phyloP scores from a whole-genome alignment of 2,888 invertebrate species.

The Meliscaeva auricollis region DNA sequence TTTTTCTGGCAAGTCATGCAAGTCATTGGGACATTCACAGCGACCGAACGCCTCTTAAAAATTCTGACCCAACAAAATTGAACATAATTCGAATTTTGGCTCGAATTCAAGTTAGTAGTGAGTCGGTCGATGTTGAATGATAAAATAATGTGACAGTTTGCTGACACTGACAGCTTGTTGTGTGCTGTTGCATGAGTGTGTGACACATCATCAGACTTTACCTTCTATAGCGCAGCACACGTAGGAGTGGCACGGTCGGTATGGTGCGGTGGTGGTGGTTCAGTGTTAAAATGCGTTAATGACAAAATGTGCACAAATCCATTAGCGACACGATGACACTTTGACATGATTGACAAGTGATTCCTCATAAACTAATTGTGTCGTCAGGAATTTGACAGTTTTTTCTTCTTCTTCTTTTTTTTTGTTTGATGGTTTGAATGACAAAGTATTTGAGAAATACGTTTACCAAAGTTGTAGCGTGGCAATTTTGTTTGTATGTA shows the following conservation, averaged over 20 bases:
- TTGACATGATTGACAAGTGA: slow-evolving; percentile 75
- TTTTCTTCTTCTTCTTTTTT: neutral
- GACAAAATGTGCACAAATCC: slow-evolving; percentile 74
- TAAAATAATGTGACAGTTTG: slow-evolving; percentile 73
- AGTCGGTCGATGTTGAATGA: slow-evolving; percentile 1
- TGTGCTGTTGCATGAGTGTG: slow-evolving; percentile 53
- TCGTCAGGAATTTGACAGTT: slow-evolving; percentile 72
- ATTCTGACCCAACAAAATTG: slow-evolving; percentile 57
- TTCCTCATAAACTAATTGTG: slow-evolving; percentile 76
- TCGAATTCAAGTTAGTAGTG: slow-evolving; percentile 27
- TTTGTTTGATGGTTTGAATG: slow-evolving; percentile 4
- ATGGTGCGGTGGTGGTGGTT: neutral
- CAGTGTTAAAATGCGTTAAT: slow-evolving; percentile 70
- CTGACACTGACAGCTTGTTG: slow-evolving; percentile 63
- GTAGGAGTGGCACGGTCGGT: neutral
- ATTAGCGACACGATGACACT: slow-evolving; percentile 70
- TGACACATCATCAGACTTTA: slow-evolving; percentile 63
- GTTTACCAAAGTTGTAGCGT: too few species aligned
- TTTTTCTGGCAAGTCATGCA: slow-evolving; percentile 39
- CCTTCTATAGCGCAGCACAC: neutral
- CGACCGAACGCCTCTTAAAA: neutral
- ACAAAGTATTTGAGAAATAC: slow-evolving; percentile 15
- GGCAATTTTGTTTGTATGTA: too few species aligned
- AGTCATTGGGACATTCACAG: slow-evolving; percentile 32
- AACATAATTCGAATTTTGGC: slow-evolving; percentile 36